These are phyloP conservation scores for Triplophysa dalaica DNA, from an alignment of 2,113 vertebrate species.

Conservation along the genomic window DNA sequence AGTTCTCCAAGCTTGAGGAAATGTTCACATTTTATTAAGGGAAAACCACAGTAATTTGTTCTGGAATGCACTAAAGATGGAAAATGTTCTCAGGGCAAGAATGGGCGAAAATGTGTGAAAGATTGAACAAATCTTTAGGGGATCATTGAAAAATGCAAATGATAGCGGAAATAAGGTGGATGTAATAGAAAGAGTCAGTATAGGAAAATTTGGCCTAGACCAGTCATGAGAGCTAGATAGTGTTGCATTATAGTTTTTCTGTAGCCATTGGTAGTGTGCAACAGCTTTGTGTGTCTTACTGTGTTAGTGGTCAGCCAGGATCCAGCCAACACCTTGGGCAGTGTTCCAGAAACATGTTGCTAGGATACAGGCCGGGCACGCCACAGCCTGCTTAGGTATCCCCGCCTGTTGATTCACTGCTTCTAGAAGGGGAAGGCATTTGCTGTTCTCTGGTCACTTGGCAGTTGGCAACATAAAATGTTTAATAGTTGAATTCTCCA, in stretches of 20 bases:
- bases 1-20: slow-evolving; percentile 38
- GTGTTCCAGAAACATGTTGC: slow-evolving; percentile 36
- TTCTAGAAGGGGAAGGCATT: slow-evolving; percentile 27
- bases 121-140: background rate
- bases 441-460: slow-evolving; percentile 12
- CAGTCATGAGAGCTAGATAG: background rate
- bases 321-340: slow-evolving; percentile 20
- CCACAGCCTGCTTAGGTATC: slow-evolving; percentile 25
- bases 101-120: background rate
- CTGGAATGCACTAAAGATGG: slow-evolving; percentile 7
- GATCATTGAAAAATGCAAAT: too few species aligned
- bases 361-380: slow-evolving; percentile 5
- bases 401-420: slow-evolving; percentile 30
- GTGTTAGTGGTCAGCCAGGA: background rate
- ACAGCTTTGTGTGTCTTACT: background rate
- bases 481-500: slow-evolving; percentile 55
- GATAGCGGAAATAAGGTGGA: too few species aligned
- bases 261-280: background rate
- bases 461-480: slow-evolving; percentile 43
- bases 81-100: background rate
- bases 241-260: background rate
- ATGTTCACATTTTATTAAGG: slow-evolving; percentile 3
- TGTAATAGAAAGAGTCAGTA: too few species aligned
- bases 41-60: slow-evolving; percentile 3
- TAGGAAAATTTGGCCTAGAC: too few species aligned